Evolutionary conservation across 2,113 vertebrate species (phyloP).

Genomic region (Columba janthina): DNA sequence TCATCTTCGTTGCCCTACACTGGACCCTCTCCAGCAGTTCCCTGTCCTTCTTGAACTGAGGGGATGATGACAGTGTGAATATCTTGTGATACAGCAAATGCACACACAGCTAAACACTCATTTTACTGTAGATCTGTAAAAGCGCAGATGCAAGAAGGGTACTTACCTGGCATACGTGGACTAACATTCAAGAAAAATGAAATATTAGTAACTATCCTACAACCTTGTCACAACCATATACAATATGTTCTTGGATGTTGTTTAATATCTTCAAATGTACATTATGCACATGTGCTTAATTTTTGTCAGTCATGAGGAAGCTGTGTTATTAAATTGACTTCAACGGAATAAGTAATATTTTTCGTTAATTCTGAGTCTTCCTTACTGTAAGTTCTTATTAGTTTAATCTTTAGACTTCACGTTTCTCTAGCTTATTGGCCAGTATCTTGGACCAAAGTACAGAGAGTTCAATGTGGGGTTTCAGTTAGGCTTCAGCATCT

Average conservation of each 20-base stretch:
- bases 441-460: background rate
- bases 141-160: background rate
- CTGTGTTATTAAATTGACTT: background rate
- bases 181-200: background rate
- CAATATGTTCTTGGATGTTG: background rate
- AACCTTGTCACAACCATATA: background rate
- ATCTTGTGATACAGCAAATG: background rate
- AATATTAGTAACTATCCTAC: background rate
- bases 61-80: accelerated
- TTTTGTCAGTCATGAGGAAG: background rate
- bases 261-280: background rate
- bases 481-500: background rate
- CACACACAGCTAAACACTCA: accelerated
- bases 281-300: accelerated
- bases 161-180: background rate
- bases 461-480: background rate
- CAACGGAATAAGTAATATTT: background rate
- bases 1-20: no score
- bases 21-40: no score
- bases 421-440: background rate
- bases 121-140: background rate
- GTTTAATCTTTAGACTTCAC: background rate
- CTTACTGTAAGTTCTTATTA: background rate
- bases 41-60: no score
- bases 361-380: background rate